Conservation (phyloP, 2,888 invertebrate genomes). For the Tanytarsus gracilentus region DNA sequence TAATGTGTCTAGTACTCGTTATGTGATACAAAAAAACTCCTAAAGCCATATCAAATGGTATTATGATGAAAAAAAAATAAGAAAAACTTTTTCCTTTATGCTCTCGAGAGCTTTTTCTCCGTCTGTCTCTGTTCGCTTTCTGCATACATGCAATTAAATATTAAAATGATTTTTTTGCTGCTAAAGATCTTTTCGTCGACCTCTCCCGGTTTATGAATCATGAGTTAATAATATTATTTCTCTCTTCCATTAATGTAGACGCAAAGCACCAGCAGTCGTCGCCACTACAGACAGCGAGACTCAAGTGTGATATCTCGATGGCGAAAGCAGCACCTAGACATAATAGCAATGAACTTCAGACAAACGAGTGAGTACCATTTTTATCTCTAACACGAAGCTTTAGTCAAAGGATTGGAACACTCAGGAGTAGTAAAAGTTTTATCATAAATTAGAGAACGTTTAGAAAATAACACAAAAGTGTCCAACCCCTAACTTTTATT, state of each 20-base stretch:
- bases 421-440: too few species aligned
- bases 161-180: constrained; percentile 11
- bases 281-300: not conserved
- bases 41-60: too few species aligned
- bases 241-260: not conserved
- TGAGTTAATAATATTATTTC: constrained; percentile 2
- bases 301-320: constrained; percentile 18
- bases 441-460: too few species aligned
- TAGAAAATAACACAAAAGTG: too few species aligned
- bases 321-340: constrained; percentile 24
- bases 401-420: too few species aligned
- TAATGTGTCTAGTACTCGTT: too few species aligned
- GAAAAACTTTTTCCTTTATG: not conserved
- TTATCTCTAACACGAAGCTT: too few species aligned
- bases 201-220: not conserved
- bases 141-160: constrained; percentile 12
- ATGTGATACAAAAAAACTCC: not conserved
- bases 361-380: constrained; percentile 24
- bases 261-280: not conserved
- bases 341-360: constrained; percentile 26
- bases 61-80: not conserved
- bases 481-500: not conserved
- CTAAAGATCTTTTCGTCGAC: not conserved
- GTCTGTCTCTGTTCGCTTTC: too few species aligned
- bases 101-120: too few species aligned